Base-by-base conservation (phyloP, 2,797 vertebrate species). In the Channa striata region DNA sequence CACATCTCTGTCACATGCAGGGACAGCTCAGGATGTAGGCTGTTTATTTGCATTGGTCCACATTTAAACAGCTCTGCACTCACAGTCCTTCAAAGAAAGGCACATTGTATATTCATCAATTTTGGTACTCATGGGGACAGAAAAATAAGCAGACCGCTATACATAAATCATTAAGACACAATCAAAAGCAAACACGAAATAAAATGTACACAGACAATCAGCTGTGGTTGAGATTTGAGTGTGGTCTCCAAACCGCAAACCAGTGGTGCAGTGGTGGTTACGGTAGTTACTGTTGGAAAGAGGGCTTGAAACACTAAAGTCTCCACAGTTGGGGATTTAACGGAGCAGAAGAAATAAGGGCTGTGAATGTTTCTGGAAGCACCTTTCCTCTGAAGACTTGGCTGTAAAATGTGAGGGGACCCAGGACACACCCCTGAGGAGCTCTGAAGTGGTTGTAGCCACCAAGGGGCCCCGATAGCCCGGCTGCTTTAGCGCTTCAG, bases 401-500 rank as follows among this genome's bases (percentile, higher is more conserved):
- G 90, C 89, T 92, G 91, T 90, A 91, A 93, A 93, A 89, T 71
- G 89, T 86, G 83, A 89, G 62, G 89, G 89, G 91, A 91, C 90
- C 87, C 36, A 74, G 85, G 89, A 94, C 83, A 94, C 94, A 94
- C 93, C 93, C 93, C 95, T 94, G 95, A 96, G 95, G 95, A 95
- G 92, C 94, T 93, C 95, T 94, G 92, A 93, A 95, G 93, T 95
- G 94, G 80, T 84, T 88, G 83, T 87, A 84, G 93, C 94, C 89
- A 93, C 94, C 93, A 90, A 91, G 89, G 93, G 90, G 82, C 89
- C 87, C 80, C 91, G 88, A 91, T 88, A 92, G 93, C 93, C 93
- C 93, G 90, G 91, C 93, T 91, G 94, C 93, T 91, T 88, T 93
- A 92, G 93, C 64, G 93, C 93, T 93, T 94, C 90, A 90, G 90